Percentiles rank a stretch among this genome's conserved stretches.
Conservation (phyloP, 2,797 vertebrate species). For the Manis crassicaudata region DNA sequence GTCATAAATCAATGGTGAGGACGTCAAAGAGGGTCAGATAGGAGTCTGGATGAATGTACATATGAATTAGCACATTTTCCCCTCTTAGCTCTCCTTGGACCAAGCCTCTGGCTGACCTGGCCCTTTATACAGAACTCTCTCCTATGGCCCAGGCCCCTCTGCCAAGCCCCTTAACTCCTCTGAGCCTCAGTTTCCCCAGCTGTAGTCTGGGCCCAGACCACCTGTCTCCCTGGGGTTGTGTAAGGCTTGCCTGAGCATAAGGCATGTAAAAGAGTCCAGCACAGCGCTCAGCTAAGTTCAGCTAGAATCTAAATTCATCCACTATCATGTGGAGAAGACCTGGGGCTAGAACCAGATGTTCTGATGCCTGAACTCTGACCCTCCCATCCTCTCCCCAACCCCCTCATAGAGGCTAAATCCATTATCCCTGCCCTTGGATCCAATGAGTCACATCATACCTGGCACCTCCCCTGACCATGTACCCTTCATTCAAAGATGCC, state of each 20-base stretch:
- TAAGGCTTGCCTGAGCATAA: not conserved
- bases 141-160: not conserved
- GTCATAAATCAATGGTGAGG: not conserved
- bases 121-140: not conserved
- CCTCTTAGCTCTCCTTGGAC: not conserved
- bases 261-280: rapidly evolving
- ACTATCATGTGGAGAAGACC: not conserved
- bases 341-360: not conserved
- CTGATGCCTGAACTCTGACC: not conserved
- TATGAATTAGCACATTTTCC: not conserved
- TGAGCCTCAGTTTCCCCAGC: not conserved
- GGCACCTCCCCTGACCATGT: rapidly evolving
- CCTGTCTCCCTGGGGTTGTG: not conserved
- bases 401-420: not conserved
- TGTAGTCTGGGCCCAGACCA: not conserved
- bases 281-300: rapidly evolving
- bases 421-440: not conserved
- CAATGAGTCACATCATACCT: not conserved
- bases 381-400: not conserved
- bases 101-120: not conserved
- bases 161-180: not conserved
- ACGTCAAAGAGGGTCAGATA: not conserved
- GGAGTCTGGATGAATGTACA: not conserved
- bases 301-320: rapidly evolving
- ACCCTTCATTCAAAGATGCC: not conserved